These are phyloP conservation scores for Drosophila littoralis DNA, from an alignment of 1,140 invertebrate species.

Conservation along the genomic window DNA sequence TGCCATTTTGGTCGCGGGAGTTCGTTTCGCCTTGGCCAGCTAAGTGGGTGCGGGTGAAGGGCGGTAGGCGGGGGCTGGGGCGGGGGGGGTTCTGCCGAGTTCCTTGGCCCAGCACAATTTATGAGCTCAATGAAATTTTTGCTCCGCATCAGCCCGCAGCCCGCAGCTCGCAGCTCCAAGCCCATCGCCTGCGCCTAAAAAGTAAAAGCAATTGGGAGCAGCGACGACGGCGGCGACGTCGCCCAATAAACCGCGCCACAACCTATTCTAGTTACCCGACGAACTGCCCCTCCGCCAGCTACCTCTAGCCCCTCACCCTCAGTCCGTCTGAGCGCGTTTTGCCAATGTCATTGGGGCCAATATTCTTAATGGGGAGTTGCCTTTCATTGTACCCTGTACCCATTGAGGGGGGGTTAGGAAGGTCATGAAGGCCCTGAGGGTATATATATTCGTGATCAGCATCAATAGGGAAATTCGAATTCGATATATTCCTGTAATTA, in stretches of 20 bases:
- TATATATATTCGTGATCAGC: too few relatives aligned
- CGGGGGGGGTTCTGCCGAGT: not conserved
- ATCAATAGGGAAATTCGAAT: too few relatives aligned
- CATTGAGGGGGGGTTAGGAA: too few relatives aligned
- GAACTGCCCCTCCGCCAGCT: not conserved
- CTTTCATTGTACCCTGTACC: constrained; percentile 10
- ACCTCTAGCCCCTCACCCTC: not conserved
- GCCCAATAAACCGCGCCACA: constrained; percentile 44
- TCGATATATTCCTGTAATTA: too few relatives aligned
- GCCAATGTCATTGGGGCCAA: constrained; percentile 76
- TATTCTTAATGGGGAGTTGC: constrained; percentile 26
- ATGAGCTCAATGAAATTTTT: constrained; percentile 81
- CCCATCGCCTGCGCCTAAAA: constrained; percentile 5
- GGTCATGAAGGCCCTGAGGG: too few relatives aligned
- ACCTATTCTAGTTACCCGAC: not conserved
- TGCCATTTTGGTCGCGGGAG: constrained; percentile 54
- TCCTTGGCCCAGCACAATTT: constrained; percentile 60
- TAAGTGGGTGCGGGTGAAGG: not conserved
- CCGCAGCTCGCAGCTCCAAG: too few relatives aligned
- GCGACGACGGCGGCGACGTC: constrained; percentile 59
- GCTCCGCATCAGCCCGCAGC: too few relatives aligned
- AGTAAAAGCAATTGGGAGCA: constrained; percentile 56
- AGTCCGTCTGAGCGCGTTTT: constrained; percentile 16
- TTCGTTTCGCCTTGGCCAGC: constrained; percentile 2
- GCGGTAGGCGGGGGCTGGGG: too few relatives aligned